A percentile compares a stretch with the other conserved stretches of the same genome.
These are phyloP conservation scores for Polyommatus icarus DNA, from an alignment of 2,888 invertebrate genomes.

Conservation along the genomic window DNA sequence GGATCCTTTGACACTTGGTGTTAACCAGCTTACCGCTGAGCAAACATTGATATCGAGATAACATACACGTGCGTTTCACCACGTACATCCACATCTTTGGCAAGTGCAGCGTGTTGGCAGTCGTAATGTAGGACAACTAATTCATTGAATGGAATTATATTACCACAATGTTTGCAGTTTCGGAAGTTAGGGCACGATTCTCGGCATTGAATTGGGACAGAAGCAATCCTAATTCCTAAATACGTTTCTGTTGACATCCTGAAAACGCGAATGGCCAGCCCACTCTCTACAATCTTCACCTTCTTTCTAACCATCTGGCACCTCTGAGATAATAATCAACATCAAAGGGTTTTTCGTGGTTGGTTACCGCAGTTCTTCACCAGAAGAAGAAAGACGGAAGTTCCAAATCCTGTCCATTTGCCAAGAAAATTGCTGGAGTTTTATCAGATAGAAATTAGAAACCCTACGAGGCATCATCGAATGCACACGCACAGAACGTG, in stretches of 20 bases:
- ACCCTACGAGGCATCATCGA: too few species aligned
- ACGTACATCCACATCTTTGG: constrained; percentile 20
- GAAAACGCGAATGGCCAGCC: too few species aligned
- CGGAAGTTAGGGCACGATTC: neutral
- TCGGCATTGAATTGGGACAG: neutral
- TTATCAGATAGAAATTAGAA: too few species aligned
- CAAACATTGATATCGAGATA: neutral
- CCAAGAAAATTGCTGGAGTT: too few species aligned
- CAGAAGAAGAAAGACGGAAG: too few species aligned
- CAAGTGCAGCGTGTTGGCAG: neutral
- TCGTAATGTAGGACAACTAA: neutral
- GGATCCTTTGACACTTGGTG: neutral
- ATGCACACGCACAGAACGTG: neutral
- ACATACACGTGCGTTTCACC: neutral
- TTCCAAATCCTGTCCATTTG: too few species aligned
- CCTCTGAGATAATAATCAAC: too few species aligned
- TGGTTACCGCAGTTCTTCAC: too few species aligned
- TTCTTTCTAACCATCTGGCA: too few species aligned
- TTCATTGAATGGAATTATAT: constrained; percentile 1
- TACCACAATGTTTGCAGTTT: neutral
- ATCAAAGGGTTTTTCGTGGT: too few species aligned
- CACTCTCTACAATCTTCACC: too few species aligned
- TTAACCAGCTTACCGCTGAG: neutral
- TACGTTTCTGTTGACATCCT: neutral
- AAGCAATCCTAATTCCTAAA: neutral